Conservation (phyloP, 2,888 invertebrate species). For the Tuberolachnus salignus region DNA sequence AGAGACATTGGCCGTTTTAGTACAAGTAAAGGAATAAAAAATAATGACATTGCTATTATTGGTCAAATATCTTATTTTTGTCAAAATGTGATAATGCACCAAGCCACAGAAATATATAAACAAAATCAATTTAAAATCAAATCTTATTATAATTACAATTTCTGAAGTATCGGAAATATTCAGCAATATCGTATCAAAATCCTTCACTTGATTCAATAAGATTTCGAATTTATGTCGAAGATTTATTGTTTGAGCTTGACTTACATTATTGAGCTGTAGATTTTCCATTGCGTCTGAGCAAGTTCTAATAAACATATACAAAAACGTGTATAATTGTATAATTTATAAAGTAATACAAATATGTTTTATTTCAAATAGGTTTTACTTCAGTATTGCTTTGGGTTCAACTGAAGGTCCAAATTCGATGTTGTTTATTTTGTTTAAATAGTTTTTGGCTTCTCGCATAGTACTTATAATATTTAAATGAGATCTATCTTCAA, state of each 20-base stretch:
- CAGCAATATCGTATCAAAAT: slow-evolving; percentile 33
- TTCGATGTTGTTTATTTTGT: slow-evolving; percentile 61
- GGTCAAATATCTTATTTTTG: too few species aligned
- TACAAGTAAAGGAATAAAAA: too few species aligned
- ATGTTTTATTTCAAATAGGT: background rate
- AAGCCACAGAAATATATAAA: too few species aligned
- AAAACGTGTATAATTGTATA: background rate
- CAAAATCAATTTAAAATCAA: background rate
- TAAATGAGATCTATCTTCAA: slow-evolving; percentile 59
- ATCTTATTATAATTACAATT: slow-evolving; percentile 20
- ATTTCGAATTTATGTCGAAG: slow-evolving; percentile 45
- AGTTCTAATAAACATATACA: slow-evolving; percentile 18
- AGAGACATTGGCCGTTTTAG: too few species aligned
- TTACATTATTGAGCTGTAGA: slow-evolving; percentile 28
- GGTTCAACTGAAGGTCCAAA: slow-evolving; percentile 59
- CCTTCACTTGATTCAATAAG: slow-evolving; percentile 50
- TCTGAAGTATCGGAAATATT: slow-evolving; percentile 46
- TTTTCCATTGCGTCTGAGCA: slow-evolving; percentile 42
- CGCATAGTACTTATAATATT: slow-evolving; percentile 61
- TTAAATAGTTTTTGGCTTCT: slow-evolving; percentile 62
- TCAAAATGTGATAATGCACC: too few species aligned
- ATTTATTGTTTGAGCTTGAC: slow-evolving; percentile 35
- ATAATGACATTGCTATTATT: too few species aligned
- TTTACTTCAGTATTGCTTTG: slow-evolving; percentile 34
- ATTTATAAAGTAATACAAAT: background rate